Evolutionary conservation across 2,888 invertebrate species (phyloP).

Genomic region (Apodemia zela): DNA sequence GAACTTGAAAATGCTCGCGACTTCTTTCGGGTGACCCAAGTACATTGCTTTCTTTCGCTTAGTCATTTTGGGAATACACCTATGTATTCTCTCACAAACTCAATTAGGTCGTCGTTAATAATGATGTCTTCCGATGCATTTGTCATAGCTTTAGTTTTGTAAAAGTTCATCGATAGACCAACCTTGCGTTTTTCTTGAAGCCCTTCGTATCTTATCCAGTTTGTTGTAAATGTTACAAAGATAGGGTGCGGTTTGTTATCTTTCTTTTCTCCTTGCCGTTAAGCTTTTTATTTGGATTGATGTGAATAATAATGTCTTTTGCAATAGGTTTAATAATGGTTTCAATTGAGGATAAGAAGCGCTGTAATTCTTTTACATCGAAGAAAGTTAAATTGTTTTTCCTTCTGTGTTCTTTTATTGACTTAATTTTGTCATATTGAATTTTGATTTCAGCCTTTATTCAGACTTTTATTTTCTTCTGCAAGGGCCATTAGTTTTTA

Average conservation of each 20-base stretch:
- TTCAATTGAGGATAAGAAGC: background rate
- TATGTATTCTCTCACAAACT: too few species aligned
- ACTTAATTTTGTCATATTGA: conserved; percentile 20
- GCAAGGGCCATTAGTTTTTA: conserved; percentile 20
- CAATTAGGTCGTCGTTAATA: too few species aligned
- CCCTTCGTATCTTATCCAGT: background rate
- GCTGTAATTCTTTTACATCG: conserved; percentile 16
- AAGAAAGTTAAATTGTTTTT: conserved; percentile 23
- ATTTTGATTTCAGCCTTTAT: conserved; percentile 21
- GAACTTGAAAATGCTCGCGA: too few species aligned
- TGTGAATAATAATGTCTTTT: conserved; percentile 12
- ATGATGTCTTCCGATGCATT: too few species aligned
- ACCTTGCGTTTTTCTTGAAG: too few species aligned
- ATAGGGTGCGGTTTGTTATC: conserved; percentile 3
- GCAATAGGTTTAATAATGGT: background rate
- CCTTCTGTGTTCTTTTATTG: conserved; percentile 18
- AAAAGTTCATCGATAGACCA: too few species aligned
- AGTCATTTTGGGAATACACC: too few species aligned
- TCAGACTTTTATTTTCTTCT: conserved; percentile 23
- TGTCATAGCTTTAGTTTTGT: too few species aligned
- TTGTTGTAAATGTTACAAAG: background rate
- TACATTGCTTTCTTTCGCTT: too few species aligned
- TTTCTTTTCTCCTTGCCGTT: conserved; percentile 18
- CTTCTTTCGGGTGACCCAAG: too few species aligned
- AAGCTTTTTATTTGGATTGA: conserved; percentile 16